These are phyloP conservation scores for Tetrapedia diversipes DNA, from an alignment of 2,888 invertebrate genomes.

Conservation along the genomic window DNA sequence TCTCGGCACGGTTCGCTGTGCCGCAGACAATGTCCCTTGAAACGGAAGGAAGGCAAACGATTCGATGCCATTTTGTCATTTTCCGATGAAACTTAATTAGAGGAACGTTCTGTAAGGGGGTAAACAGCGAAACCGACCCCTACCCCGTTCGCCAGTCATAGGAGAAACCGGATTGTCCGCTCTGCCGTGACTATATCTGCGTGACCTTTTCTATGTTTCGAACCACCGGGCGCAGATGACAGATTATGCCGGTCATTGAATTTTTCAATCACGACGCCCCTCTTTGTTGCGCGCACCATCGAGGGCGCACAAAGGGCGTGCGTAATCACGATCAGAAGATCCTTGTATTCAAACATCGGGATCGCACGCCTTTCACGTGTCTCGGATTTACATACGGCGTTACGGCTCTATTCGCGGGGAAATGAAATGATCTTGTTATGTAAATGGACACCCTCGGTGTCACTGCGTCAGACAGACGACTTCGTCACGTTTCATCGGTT, in stretches of 20 bases:
- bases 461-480: conserved; percentile 24
- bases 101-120: not conserved
- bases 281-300: conserved; percentile 31
- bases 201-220: not conserved
- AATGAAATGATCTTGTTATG: conserved; percentile 76
- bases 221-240: conserved; percentile 33
- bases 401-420: conserved; percentile 63
- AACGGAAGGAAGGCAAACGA: conserved; percentile 17
- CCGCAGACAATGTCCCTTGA: not conserved
- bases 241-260: conserved; percentile 63
- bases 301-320: conserved; percentile 47
- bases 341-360: conserved; percentile 64
- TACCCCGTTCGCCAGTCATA: conserved; percentile 11
- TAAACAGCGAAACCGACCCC: not conserved
- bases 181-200: not conserved
- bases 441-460: conserved; percentile 61
- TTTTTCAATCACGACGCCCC: conserved; percentile 59
- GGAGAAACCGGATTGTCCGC: conserved; percentile 2
- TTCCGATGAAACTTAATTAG: conserved; percentile 11
- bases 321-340: conserved; percentile 59
- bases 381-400: conserved; percentile 70
- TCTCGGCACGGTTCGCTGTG: conserved; percentile 21
- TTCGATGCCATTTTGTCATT: conserved; percentile 21
- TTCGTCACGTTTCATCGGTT: conserved; percentile 30
- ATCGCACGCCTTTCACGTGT: conserved; percentile 71